Percentiles rank a stretch among this genome's conserved stretches.
Conservation (phyloP, 2,888 invertebrate species). For the Eupithecia tripunctaria region DNA sequence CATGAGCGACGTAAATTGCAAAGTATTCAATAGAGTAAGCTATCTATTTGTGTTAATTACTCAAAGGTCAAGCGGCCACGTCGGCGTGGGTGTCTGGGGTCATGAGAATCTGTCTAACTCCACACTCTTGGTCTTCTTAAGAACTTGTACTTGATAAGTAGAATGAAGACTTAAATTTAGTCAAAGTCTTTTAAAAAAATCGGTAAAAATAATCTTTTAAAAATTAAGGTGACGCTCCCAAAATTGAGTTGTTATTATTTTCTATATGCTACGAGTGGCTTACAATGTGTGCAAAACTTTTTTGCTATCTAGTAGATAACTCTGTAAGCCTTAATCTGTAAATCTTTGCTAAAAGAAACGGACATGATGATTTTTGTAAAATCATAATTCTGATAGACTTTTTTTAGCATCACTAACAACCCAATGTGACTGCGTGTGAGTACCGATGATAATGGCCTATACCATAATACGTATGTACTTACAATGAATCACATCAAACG, state of each 20-base stretch:
- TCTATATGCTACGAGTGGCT: too few relatives aligned
- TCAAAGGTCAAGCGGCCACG: conserved; percentile 34
- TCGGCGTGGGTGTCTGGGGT: conserved; percentile 33
- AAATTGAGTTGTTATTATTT: too few relatives aligned
- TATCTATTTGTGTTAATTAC: conserved; percentile 40
- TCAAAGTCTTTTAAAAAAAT: background rate
- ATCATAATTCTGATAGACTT: too few relatives aligned
- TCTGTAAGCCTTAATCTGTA: too few relatives aligned
- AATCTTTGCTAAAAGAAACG: too few relatives aligned
- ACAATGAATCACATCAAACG: background rate
- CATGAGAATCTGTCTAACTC: conserved; percentile 32
- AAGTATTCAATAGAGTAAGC: conserved; percentile 29
- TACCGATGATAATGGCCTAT: background rate
- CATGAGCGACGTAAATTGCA: conserved; percentile 26
- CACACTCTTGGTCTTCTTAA: conserved; percentile 5
- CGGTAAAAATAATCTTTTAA: background rate
- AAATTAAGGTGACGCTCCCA: background rate
- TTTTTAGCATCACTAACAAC: too few relatives aligned
- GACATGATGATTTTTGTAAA: too few relatives aligned
- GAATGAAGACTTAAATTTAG: background rate
- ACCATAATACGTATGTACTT: background rate
- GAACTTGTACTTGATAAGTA: conserved; percentile 8
- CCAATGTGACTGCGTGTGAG: background rate
- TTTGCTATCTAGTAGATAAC: too few relatives aligned
- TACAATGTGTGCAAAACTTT: too few relatives aligned